Evolutionary conservation across 2,888 invertebrate genomes (phyloP).

Genomic region (Euproctis similis): DNA sequence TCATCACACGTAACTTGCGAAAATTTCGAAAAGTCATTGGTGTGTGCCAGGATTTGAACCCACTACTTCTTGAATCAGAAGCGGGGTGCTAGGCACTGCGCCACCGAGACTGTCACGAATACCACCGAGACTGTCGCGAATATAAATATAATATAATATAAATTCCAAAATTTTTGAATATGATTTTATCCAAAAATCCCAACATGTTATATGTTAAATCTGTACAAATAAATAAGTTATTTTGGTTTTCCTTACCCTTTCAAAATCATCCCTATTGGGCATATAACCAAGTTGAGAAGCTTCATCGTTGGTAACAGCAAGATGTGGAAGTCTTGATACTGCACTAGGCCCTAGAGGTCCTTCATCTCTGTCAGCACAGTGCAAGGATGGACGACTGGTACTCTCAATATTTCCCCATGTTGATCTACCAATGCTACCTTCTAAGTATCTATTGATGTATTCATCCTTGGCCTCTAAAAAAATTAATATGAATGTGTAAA

Average conservation of each 20-base stretch:
- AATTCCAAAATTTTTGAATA: too few species aligned
- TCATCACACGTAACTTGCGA: too few species aligned
- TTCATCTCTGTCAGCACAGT: slow-evolving; percentile 84
- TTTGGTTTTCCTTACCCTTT: slow-evolving; percentile 79
- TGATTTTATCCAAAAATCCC: too few species aligned
- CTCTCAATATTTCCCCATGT: slow-evolving; percentile 87
- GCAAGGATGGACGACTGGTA: slow-evolving; percentile 81
- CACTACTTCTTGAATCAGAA: too few species aligned
- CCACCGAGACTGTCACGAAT: too few species aligned
- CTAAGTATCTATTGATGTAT: slow-evolving; percentile 90
- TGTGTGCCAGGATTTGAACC: too few species aligned
- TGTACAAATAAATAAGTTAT: too few species aligned
- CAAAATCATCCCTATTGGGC: slow-evolving; percentile 97
- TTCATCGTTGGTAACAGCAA: slow-evolving; percentile 89
- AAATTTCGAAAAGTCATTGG: too few species aligned
- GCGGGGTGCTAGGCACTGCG: too few species aligned
- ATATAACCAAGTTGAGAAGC: slow-evolving; percentile 93
- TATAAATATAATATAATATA: too few species aligned
- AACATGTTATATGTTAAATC: too few species aligned
- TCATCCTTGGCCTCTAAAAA: slow-evolving; percentile 91
- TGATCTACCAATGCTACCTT: slow-evolving; percentile 91
- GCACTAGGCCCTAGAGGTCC: slow-evolving; percentile 86
- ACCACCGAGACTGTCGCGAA: too few species aligned
- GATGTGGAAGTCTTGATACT: slow-evolving; percentile 82
- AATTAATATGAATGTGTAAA: background rate